These are phyloP conservation scores for Patella pellucida DNA, from an alignment of 2,888 invertebrate species.

Conservation along the genomic window DNA sequence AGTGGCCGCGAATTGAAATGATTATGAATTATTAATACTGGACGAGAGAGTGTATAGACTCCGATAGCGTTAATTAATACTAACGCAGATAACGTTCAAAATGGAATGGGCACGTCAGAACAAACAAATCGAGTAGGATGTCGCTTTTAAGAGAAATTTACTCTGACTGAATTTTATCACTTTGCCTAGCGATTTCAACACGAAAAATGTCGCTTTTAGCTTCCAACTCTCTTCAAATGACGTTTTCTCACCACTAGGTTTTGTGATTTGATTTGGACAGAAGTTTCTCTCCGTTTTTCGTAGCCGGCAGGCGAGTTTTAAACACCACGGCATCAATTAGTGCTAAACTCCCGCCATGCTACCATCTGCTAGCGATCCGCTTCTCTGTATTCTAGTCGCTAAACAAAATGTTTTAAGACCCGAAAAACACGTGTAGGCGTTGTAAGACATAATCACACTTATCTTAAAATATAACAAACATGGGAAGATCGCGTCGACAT, in stretches of 20 bases:
- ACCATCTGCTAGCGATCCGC: constrained; percentile 9
- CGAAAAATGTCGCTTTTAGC: constrained; percentile 9
- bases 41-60: not conserved
- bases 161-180: constrained; percentile 2
- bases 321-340: constrained; percentile 10
- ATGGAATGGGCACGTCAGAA: not conserved
- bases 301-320: constrained; percentile 9
- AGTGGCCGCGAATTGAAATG: too few species aligned
- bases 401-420: not conserved
- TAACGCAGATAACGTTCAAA: not conserved
- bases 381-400: not conserved
- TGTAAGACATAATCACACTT: too few species aligned
- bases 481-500: too few species aligned
- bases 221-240: constrained; percentile 8
- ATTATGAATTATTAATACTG: not conserved
- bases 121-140: not conserved
- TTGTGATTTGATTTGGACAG: constrained; percentile 10
- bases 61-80: not conserved
- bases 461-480: too few species aligned
- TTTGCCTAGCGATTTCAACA: not conserved
- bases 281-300: constrained; percentile 10
- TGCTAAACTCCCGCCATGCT: constrained; percentile 8
- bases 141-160: constrained; percentile 7
- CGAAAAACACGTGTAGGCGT: too few species aligned
- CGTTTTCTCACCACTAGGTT: constrained; percentile 8